A percentile compares a stretch with the other conserved stretches of the same genome.
These are phyloP conservation scores for Oreochromis niloticus DNA, from an alignment of 2,113 vertebrate genomes.

Conservation along the genomic window DNA sequence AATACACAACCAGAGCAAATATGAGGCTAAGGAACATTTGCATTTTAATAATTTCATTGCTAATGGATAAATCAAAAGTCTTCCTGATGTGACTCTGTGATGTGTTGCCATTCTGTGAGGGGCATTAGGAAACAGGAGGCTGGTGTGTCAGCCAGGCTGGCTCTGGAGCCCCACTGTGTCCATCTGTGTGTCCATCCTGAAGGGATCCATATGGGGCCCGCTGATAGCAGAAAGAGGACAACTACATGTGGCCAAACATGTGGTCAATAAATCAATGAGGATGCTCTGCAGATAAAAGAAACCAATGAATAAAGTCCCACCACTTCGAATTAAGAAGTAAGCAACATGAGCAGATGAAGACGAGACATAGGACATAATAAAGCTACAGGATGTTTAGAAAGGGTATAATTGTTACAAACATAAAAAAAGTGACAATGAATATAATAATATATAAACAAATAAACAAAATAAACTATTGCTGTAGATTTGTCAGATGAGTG, in stretches of 20 bases:
- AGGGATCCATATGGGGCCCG: conserved; percentile 27
- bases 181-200: conserved; percentile 61
- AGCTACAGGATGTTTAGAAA: background rate
- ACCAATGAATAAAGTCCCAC: background rate
- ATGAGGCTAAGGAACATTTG: conserved; percentile 25
- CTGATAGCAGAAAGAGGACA: conserved; percentile 45
- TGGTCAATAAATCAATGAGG: conserved; percentile 48
- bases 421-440: background rate
- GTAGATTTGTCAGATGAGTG: background rate
- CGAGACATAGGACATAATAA: background rate
- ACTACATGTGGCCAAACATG: conserved; percentile 52
- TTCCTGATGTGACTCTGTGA: conserved; percentile 53
- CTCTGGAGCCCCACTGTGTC: conserved; percentile 45
- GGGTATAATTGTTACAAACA: background rate
- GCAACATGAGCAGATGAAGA: background rate
- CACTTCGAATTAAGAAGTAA: background rate
- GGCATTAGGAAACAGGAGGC: conserved; percentile 15
- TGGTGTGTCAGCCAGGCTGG: conserved; percentile 19
- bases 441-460: background rate
- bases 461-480: background rate
- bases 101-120: conserved; percentile 51
- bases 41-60: conserved; percentile 51
- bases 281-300: background rate
- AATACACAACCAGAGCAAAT: conserved; percentile 20
- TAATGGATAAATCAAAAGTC: conserved; percentile 46